phyloP scores from a whole-genome alignment of 2,113 vertebrate species.

The Grus americana region DNA sequence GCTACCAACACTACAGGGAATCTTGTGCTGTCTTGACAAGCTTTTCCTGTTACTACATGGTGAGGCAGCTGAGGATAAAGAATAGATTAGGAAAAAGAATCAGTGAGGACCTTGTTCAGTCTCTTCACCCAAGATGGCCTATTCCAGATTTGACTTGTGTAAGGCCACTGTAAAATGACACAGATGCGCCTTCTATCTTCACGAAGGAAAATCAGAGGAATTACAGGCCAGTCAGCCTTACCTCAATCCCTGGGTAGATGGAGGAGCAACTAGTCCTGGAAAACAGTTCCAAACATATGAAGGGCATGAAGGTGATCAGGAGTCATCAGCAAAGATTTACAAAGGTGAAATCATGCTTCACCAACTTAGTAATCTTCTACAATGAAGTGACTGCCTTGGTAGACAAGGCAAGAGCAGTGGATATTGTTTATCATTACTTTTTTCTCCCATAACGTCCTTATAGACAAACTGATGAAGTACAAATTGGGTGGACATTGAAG shows the following conservation, averaged over 20 bases:
- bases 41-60: not conserved
- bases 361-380: not conserved
- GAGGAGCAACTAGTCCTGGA: not conserved
- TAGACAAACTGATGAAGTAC: not conserved
- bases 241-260: not conserved
- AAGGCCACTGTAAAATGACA: not conserved
- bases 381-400: not conserved
- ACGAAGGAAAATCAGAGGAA: not conserved
- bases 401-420: not conserved
- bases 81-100: not conserved
- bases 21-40: not conserved
- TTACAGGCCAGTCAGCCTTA: not conserved
- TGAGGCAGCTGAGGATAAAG: not conserved
- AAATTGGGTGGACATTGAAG: not conserved
- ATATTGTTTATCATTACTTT: not conserved
- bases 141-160: not conserved
- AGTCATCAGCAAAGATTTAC: not conserved
- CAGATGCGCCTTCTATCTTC: not conserved
- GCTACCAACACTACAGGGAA: not conserved
- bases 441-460: not conserved
- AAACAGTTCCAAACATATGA: not conserved
- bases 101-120: not conserved
- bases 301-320: not conserved
- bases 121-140: not conserved
- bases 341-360: not conserved